Percentiles rank a stretch among this genome's conserved stretches.
phyloP scores from a whole-genome alignment of 2,888 invertebrate species.

The Prosopocoilus inquinatus region DNA sequence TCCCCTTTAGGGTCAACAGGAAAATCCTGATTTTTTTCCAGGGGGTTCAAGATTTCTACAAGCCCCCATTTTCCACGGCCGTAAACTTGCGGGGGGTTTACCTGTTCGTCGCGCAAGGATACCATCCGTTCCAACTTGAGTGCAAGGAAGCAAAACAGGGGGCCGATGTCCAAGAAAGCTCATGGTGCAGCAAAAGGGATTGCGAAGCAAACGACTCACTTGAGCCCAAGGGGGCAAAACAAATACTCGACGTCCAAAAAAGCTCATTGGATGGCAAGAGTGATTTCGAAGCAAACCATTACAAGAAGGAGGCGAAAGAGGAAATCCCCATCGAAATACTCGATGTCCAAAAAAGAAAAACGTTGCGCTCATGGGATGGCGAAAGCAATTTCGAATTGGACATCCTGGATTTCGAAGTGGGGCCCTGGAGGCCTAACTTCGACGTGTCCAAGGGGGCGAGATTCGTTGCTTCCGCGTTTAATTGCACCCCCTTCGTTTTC shows the following conservation, averaged over 20 bases:
- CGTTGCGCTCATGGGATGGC: not conserved
- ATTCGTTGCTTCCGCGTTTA: slow-evolving; percentile 22
- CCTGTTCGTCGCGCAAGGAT: slow-evolving; percentile 14
- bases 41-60: slow-evolving; percentile 1
- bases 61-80: not conserved
- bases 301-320: no score
- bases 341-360: not conserved
- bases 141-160: not conserved
- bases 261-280: not conserved
- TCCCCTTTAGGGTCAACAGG: no score
- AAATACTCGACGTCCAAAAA: not conserved
- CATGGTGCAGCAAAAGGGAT: no score
- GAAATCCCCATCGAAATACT: not conserved
- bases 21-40: no score
- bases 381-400: not conserved
- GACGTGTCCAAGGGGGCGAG: not conserved
- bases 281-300: not conserved
- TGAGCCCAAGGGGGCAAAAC: not conserved
- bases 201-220: not conserved
- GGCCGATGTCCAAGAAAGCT: no score
- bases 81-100: slow-evolving; percentile 9
- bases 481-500: slow-evolving; percentile 29
- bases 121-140: not conserved
- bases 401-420: not conserved
- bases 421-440: not conserved